phyloP scores from a whole-genome alignment of 2,888 invertebrate species.

The Idaea dimidiata region DNA sequence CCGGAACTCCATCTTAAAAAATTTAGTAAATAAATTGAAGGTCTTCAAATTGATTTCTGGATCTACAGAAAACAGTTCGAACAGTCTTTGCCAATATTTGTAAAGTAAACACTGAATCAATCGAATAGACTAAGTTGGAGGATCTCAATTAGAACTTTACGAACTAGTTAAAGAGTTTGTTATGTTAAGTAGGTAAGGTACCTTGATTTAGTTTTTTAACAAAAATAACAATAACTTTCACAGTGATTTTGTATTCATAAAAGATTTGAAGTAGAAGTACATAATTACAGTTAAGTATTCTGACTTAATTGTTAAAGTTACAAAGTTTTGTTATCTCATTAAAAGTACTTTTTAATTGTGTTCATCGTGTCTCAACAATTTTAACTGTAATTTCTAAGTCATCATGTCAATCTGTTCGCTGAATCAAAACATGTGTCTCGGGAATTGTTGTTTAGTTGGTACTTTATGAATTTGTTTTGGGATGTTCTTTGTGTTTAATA shows the following conservation, averaged over 20 bases:
- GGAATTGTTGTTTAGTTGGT: neutral
- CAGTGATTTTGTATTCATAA: neutral
- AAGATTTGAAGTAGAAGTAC: neutral
- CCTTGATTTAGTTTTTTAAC: neutral
- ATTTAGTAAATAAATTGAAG: slow-evolving; percentile 28
- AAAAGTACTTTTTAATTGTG: neutral
- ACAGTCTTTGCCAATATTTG: slow-evolving; percentile 31
- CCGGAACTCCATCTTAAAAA: slow-evolving; percentile 24
- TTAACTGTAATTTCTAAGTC: neutral
- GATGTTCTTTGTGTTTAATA: neutral
- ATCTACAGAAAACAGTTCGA: slow-evolving; percentile 29
- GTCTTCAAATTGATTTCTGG: slow-evolving; percentile 30
- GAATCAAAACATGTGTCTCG: neutral
- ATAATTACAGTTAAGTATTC: neutral
- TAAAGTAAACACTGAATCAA: slow-evolving; percentile 30
- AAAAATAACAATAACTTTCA: neutral
- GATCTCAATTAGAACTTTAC: slow-evolving; percentile 25
- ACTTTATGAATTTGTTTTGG: neutral
- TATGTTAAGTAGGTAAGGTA: slow-evolving; percentile 17
- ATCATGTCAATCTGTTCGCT: slow-evolving; percentile 3
- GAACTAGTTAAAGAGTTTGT: slow-evolving; percentile 21
- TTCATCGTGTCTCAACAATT: neutral
- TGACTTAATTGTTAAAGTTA: neutral
- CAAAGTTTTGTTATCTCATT: neutral
- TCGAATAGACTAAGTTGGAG: slow-evolving; percentile 27